These are phyloP conservation scores for Ferdinandea cuprea DNA, from an alignment of 2,888 invertebrate species.

Conservation along the genomic window DNA sequence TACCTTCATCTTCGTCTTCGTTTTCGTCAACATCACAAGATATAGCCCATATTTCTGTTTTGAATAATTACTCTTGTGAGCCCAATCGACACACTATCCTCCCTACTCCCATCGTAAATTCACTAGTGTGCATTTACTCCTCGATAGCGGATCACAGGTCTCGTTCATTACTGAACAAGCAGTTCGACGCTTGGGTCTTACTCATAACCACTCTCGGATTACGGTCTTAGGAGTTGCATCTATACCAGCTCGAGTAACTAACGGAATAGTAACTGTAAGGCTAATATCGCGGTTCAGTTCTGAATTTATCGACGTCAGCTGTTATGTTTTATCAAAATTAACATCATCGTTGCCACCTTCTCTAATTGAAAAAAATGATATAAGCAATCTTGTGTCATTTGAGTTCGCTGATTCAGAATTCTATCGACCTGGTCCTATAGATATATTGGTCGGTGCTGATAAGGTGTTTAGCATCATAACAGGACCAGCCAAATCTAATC, in stretches of 20 bases:
- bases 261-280: not conserved
- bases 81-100: not conserved
- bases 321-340: too few relatives aligned
- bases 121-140: not conserved
- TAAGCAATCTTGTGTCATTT: not conserved
- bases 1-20: too few relatives aligned
- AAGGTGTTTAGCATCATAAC: too few relatives aligned
- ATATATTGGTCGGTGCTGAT: too few relatives aligned
- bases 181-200: constrained; percentile 45
- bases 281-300: not conserved
- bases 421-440: too few relatives aligned
- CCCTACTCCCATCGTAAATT: not conserved
- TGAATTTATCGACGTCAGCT: too few relatives aligned
- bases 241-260: not conserved
- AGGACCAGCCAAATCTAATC: too few relatives aligned
- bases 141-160: constrained; percentile 11
- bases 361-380: not conserved
- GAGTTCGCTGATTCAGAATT: constrained; percentile 12
- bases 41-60: not conserved
- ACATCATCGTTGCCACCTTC: too few relatives aligned
- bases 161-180: constrained; percentile 29
- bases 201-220: not conserved
- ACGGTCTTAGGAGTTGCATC: not conserved
- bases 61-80: too few relatives aligned
- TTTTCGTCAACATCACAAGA: too few relatives aligned